A percentile compares a stretch with the other conserved stretches of the same genome.
These are phyloP conservation scores for Elgonia sp. DNA, from an alignment of 2,888 invertebrate species.

Conservation along the genomic window DNA sequence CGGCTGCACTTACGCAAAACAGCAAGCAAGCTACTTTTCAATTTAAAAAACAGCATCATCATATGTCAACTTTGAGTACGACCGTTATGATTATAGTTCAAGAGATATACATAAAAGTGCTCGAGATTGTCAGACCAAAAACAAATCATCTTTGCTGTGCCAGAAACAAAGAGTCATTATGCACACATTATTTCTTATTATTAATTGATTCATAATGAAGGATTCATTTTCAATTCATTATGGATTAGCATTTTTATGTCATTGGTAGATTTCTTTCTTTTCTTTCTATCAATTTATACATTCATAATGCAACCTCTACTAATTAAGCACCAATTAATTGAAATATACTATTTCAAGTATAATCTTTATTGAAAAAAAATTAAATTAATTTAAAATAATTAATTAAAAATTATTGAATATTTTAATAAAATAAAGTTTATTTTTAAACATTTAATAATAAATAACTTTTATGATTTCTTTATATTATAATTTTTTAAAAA, in stretches of 20 bases:
- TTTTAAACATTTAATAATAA: too few relatives aligned
- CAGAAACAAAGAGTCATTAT: conserved; percentile 6
- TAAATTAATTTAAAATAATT: too few relatives aligned
- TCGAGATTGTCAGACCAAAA: conserved; percentile 31
- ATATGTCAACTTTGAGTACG: conserved; percentile 45
- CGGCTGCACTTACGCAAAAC: conserved; percentile 77
- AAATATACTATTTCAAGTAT: too few relatives aligned
- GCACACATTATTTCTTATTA: neutral
- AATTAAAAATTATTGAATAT: too few relatives aligned
- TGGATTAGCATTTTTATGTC: neutral
- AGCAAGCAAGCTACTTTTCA: conserved; percentile 57
- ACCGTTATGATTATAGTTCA: conserved; percentile 49
- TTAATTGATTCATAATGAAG: neutral
- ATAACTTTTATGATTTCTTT: too few relatives aligned
- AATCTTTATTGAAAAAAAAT: too few relatives aligned
- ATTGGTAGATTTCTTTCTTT: neutral
- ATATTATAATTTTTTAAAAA: too few relatives aligned
- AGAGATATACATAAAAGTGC: conserved; percentile 14
- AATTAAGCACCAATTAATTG: too few relatives aligned
- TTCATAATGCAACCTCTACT: too few relatives aligned
- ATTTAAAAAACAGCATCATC: conserved; percentile 58
- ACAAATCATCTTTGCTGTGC: conserved; percentile 29
- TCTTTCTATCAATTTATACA: too few relatives aligned
- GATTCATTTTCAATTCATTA: neutral
- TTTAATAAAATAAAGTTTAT: too few relatives aligned